Evolutionary conservation across 1,140 invertebrate species (phyloP).

Genomic region (Lepidurus arcticus): DNA sequence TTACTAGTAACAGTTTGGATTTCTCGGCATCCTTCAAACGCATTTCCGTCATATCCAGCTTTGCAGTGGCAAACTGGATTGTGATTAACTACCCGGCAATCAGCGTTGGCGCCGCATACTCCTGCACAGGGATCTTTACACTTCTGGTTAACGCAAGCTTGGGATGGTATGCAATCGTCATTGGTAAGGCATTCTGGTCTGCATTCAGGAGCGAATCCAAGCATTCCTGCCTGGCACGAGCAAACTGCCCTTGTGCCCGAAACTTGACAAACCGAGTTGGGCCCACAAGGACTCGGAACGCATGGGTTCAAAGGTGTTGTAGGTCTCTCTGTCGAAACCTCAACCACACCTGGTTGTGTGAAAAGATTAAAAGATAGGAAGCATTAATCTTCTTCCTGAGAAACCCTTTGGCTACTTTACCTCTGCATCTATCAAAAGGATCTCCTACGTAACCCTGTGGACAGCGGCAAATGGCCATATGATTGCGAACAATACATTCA

Average conservation of each 20-base stretch:
- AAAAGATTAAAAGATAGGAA: no score
- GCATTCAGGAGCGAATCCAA: constrained; percentile 61
- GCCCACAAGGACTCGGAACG: constrained; percentile 43
- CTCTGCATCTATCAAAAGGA: constrained; percentile 65
- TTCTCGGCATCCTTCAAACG: constrained; percentile 59
- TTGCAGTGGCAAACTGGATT: constrained; percentile 65
- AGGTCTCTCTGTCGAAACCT: neutral
- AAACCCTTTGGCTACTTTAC: no score
- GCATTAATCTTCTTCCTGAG: no score
- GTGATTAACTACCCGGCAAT: constrained; percentile 64
- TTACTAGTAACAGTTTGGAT: constrained; percentile 44
- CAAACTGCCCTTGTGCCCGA: constrained; percentile 12
- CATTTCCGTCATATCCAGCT: constrained; percentile 62
- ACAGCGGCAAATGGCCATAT: constrained; percentile 78
- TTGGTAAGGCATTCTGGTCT: constrained; percentile 79
- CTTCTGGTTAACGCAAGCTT: constrained; percentile 67
- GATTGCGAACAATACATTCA: constrained; percentile 71
- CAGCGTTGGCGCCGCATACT: constrained; percentile 64
- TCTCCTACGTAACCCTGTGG: constrained; percentile 69
- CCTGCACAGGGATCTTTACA: constrained; percentile 71
- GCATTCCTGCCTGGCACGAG: constrained; percentile 53
- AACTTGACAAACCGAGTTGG: constrained; percentile 44
- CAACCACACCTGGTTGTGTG: neutral
- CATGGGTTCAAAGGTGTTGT: constrained; percentile 42
- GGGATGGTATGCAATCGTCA: constrained; percentile 66